phyloP scores from a whole-genome alignment of 1,140 invertebrate species.

The Drosophila baimaii region DNA sequence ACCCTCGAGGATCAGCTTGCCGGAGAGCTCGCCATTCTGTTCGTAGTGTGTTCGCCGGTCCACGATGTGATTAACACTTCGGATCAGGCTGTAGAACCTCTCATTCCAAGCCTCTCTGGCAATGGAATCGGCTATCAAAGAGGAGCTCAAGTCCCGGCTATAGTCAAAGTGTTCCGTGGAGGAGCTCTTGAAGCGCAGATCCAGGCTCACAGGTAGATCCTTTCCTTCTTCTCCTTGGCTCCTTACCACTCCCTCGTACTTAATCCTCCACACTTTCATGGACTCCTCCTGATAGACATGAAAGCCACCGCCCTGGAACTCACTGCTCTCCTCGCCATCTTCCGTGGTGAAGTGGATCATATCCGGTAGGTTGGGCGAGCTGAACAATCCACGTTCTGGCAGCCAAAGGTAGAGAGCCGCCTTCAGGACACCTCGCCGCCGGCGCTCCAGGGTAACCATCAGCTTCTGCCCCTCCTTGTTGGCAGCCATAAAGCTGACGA shows the following conservation, averaged over 20 bases:
- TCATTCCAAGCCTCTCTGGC: constrained; percentile 80
- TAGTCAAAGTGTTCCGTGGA: constrained; percentile 66
- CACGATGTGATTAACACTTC: constrained; percentile 62
- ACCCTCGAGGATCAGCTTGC: constrained; percentile 36
- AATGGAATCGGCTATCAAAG: constrained; percentile 76
- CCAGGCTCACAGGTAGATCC: constrained; percentile 49
- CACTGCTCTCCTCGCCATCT: constrained; percentile 60
- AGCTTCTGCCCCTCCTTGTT: constrained; percentile 64
- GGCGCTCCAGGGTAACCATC: constrained; percentile 68
- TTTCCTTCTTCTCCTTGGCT: not conserved
- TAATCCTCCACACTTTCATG: constrained; percentile 69
- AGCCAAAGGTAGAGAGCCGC: constrained; percentile 73
- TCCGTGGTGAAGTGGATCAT: constrained; percentile 78
- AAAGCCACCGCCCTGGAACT: constrained; percentile 73
- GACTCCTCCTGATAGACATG: constrained; percentile 69
- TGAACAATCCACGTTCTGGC: constrained; percentile 49
- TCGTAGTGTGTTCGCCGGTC: constrained; percentile 76
- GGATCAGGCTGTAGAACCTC: constrained; percentile 66
- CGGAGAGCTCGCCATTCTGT: constrained; percentile 58
- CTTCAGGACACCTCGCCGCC: constrained; percentile 67
- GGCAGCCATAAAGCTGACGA: constrained; percentile 77
- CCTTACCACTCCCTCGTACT: constrained; percentile 58
- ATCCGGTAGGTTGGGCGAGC: constrained; percentile 69
- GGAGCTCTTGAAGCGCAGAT: constrained; percentile 61
- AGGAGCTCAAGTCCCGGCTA: constrained; percentile 72